Conservation (phyloP, 2,113 vertebrate species). For the Aegithalos caudatus region DNA sequence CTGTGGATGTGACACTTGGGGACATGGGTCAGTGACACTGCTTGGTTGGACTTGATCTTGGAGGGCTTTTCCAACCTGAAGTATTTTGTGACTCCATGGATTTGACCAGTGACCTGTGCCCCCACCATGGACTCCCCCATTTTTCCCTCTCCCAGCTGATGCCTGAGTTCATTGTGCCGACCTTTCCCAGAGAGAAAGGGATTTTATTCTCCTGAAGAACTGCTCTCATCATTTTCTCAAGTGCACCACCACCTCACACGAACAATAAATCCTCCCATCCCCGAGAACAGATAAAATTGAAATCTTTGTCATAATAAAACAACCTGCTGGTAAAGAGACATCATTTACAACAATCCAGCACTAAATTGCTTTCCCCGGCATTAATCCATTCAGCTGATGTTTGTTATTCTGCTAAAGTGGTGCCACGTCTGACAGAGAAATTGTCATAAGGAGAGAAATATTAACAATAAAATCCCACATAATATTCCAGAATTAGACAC, state of each 20-base stretch:
- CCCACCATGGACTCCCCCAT: not conserved
- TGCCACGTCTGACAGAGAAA: not conserved
- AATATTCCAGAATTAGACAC: not conserved
- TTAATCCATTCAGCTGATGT: slow-evolving; percentile 12
- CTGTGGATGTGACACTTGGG: not conserved
- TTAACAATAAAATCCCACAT: not conserved
- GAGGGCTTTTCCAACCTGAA: not conserved
- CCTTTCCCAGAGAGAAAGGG: not conserved
- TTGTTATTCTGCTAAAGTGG: slow-evolving; percentile 26
- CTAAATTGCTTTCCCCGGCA: slow-evolving; percentile 11
- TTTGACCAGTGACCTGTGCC: not conserved
- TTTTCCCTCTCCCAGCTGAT: not conserved
- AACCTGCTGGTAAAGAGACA: slow-evolving; percentile 31
- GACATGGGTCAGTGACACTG: accelerated
- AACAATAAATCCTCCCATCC: slow-evolving; percentile 28
- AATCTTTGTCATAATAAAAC: slow-evolving; percentile 46
- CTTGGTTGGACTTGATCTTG: not conserved
- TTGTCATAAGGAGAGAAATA: slow-evolving; percentile 4
- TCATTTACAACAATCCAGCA: slow-evolving; percentile 26
- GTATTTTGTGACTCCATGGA: not conserved
- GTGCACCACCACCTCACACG: not conserved
- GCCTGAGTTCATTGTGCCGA: not conserved
- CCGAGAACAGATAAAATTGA: not conserved
- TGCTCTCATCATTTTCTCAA: not conserved
- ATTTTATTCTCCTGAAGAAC: not conserved